Evolutionary conservation across 2,797 vertebrate species (phyloP).

Genomic region (Tinamus major): DNA sequence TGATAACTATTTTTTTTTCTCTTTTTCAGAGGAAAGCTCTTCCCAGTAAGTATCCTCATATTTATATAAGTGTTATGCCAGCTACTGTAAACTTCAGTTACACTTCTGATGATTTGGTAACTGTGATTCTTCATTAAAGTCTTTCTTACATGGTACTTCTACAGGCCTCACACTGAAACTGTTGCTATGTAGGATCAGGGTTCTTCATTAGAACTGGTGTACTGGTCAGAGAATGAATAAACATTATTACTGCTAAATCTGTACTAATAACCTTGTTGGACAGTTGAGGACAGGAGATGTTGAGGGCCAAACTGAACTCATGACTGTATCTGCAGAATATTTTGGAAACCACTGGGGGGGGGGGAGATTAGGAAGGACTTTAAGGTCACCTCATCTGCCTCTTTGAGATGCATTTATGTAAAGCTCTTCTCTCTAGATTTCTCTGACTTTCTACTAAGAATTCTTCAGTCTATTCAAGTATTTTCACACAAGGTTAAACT

Average conservation of each 20-base stretch:
- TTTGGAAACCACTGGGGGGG: neutral
- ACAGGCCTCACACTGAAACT: neutral
- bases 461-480: neutral
- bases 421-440: neutral
- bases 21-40: slow-evolving; percentile 84
- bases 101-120: neutral
- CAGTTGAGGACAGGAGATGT: neutral
- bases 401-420: neutral
- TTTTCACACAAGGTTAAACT: neutral
- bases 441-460: neutral
- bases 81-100: neutral
- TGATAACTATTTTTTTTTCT: slow-evolving; percentile 37
- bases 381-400: neutral
- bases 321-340: neutral
- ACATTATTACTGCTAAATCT: neutral
- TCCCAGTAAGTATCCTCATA: slow-evolving; percentile 84
- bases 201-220: neutral
- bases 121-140: neutral
- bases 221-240: neutral
- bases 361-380: neutral
- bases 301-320: neutral
- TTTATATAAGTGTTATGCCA: neutral
- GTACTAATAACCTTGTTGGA: neutral
- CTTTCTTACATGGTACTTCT: neutral
- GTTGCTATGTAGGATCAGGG: neutral